phyloP scores from a whole-genome alignment of 2,888 invertebrate genomes.

The Hydraecia micacea region DNA sequence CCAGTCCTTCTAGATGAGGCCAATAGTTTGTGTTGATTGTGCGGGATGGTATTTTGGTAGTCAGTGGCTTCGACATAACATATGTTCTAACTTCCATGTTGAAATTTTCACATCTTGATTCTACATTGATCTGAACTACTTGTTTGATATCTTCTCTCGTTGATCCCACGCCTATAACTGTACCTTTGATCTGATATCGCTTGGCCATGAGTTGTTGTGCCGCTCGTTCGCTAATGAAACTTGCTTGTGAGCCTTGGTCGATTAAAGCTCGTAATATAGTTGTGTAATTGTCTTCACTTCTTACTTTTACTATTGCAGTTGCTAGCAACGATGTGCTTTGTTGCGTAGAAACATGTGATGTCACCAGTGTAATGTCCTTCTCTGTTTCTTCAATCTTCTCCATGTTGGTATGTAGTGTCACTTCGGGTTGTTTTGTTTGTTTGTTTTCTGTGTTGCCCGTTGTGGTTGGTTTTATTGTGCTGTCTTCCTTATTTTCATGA shows the following conservation, averaged over 20 bases:
- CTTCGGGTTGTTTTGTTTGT: conserved; percentile 16
- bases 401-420: conserved; percentile 25
- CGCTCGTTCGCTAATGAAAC: conserved; percentile 11
- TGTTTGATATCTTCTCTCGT: conserved; percentile 9
- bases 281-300: conserved; percentile 15
- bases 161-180: conserved; percentile 13
- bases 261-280: conserved; percentile 23
- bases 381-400: conserved; percentile 36
- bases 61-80: conserved; percentile 12
- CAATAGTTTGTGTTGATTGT: conserved; percentile 2
- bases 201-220: conserved; percentile 6
- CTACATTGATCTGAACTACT: conserved; percentile 10
- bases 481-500: conserved; percentile 11
- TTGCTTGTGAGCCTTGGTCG: conserved; percentile 24
- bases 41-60: conserved; percentile 28
- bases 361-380: neutral
- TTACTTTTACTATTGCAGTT: conserved; percentile 18
- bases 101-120: conserved; percentile 17
- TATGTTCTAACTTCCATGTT: conserved; percentile 15
- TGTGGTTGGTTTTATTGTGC: conserved; percentile 50
- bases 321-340: neutral
- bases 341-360: neutral
- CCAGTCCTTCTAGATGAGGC: conserved; percentile 10
- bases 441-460: conserved; percentile 41
- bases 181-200: conserved; percentile 3